Base-by-base conservation (phyloP, 2,113 vertebrate species). In the Vicugna pacos region DNA sequence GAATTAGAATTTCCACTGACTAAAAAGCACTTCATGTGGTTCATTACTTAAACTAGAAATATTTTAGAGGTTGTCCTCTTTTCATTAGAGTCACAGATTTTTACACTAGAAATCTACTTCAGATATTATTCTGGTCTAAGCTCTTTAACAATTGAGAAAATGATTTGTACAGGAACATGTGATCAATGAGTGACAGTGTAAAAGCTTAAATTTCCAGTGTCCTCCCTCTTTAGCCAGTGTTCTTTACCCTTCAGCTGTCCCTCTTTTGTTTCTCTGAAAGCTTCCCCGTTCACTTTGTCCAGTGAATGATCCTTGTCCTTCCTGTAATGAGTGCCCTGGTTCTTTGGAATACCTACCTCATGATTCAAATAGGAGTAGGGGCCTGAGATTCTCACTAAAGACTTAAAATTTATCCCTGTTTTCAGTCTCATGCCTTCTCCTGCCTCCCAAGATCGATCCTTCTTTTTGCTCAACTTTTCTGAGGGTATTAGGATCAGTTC, bases 31-130 rank as follows among this genome's bases (percentile, higher is more conserved):
- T 70, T 82, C 11, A 64, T 89, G 62, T 92, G 64, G 38, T 38
- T 94, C 12, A 58, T 89, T 92, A 80, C 50, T 54, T 86, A 93
- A 92, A 82, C 72, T 91, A 32, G 38, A 50, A 56, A 42, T 72
- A 89, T 89, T 92, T 94, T 92, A 62, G 83, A 76, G 42, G 3
- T 6, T 62, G 32, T 88, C 10, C 42, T 73, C 56, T 72, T 92
- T 92, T 80, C 73, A 85, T 70, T n/a, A 42, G 58, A 90, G 75
- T 69, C n/a, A 73, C 38, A 35, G 32, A 67, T 85, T 95, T 84
- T 95, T 90, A 69, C 62, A 83, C 7, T 72, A 46, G 15, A 79
- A 46, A 84, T 89, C 14, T 64, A 80, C 46, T 90, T 81, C 85
- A 91, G 70, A 93, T 54, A 35, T 91, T 26, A 79, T 83, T 95